These are phyloP conservation scores for Prostheceraeus crozeri DNA, from an alignment of 2,888 invertebrate genomes.

Conservation along the genomic window DNA sequence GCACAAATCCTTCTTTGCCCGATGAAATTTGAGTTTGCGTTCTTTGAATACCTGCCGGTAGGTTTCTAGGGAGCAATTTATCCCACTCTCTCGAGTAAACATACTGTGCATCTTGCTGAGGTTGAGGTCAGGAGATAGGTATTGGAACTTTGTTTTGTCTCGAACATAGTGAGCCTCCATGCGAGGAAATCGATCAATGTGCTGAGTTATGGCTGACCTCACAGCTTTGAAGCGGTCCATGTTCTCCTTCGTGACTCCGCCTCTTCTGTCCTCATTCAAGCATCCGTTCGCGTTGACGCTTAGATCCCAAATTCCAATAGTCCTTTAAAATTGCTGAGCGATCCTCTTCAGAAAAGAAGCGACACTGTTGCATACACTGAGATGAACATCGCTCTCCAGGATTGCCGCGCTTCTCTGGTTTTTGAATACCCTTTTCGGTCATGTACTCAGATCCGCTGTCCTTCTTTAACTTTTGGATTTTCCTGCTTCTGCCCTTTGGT, in stretches of 20 bases:
- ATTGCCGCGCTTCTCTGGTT: not conserved
- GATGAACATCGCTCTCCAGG: not conserved
- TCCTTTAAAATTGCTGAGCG: not conserved
- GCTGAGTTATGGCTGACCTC: not conserved
- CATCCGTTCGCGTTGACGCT: not conserved
- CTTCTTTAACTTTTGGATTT: too few relatives aligned
- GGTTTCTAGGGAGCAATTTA: too few relatives aligned
- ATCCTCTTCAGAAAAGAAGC: conserved; percentile 6
- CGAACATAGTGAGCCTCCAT: conserved; percentile 30
- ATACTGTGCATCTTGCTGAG: conserved; percentile 12
- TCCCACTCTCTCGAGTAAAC: not conserved
- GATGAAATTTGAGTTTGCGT: too few relatives aligned
- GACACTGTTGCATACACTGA: not conserved
- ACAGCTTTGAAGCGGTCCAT: not conserved
- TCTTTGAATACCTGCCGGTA: too few relatives aligned
- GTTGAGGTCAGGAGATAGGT: too few relatives aligned
- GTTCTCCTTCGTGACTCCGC: not conserved
- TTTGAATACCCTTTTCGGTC: too few relatives aligned
- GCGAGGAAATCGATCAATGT: conserved; percentile 26
- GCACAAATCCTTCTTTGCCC: too few relatives aligned
- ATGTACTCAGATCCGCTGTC: too few relatives aligned
- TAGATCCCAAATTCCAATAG: conserved; percentile 19
- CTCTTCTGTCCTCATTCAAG: conserved; percentile 1
- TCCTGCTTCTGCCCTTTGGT: too few relatives aligned
- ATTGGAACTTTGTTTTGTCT: too few relatives aligned